A percentile compares a stretch with the other conserved stretches of the same genome.
Conservation (phyloP, 1,140 invertebrate species). For the Bradysia coprophila region DNA sequence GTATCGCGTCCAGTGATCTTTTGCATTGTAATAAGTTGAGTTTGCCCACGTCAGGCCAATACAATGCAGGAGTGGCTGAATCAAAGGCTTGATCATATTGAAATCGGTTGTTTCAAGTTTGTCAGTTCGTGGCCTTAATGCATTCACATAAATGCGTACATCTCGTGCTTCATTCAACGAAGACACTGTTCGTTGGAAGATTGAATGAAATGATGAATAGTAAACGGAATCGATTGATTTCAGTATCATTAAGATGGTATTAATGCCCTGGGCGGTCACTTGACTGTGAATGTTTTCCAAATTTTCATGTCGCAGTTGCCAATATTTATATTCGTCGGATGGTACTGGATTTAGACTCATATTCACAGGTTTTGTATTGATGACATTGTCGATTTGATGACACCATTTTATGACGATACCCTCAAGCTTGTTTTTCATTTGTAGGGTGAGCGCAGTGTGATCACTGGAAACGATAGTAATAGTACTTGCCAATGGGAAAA, state of each 20-base stretch:
- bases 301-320: slow-evolving; percentile 43
- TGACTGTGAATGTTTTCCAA: slow-evolving; percentile 73
- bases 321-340: slow-evolving; percentile 48
- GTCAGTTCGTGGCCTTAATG: slow-evolving; percentile 39
- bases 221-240: slow-evolving; percentile 56
- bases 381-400: slow-evolving; percentile 44
- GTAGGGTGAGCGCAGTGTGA: slow-evolving; percentile 27
- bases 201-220: slow-evolving; percentile 43
- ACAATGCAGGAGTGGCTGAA: slow-evolving; percentile 50
- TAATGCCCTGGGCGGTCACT: slow-evolving; percentile 51
- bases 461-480: slow-evolving; percentile 8
- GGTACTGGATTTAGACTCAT: slow-evolving; percentile 35
- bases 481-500: too few species aligned
- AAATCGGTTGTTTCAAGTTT: slow-evolving; percentile 49
- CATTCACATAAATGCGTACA: slow-evolving; percentile 41
- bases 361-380: slow-evolving; percentile 22
- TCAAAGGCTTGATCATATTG: slow-evolving; percentile 32
- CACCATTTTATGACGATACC: slow-evolving; percentile 57
- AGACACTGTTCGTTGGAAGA: slow-evolving; percentile 42
- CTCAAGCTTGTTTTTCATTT: slow-evolving; percentile 49
- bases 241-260: slow-evolving; percentile 58
- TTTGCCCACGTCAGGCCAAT: slow-evolving; percentile 69
- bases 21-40: slow-evolving; percentile 63
- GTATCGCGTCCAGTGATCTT: slow-evolving; percentile 46
- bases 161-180: slow-evolving; percentile 43